Percentiles rank a stretch among this genome's conserved stretches.
Conservation (phyloP, 2,888 invertebrate genomes). For the Watsonalla binaria region DNA sequence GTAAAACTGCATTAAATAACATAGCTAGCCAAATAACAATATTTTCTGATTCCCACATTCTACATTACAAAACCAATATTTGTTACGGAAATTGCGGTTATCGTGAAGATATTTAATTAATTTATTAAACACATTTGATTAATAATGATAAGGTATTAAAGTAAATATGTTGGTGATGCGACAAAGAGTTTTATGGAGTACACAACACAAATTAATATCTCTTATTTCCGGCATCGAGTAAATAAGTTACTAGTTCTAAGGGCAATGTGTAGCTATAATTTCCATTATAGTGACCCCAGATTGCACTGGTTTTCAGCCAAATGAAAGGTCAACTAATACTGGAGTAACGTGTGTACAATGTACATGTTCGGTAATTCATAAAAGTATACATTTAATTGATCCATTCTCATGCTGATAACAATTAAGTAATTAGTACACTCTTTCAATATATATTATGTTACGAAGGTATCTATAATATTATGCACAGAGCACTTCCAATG, state of each 20-base stretch:
- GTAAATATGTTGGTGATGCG: not conserved
- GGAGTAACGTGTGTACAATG: no score
- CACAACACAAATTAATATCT: not conserved
- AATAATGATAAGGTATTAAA: not conserved
- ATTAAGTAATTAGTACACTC: no score
- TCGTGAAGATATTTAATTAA: slow-evolving; percentile 15
- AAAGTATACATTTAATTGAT: not conserved
- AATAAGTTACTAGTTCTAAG: not conserved
- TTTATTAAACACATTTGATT: slow-evolving; percentile 5
- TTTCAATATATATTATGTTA: no score
- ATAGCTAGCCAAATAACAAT: slow-evolving; percentile 18
- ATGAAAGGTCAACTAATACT: no score
- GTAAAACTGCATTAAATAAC: no score
- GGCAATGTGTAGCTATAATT: not conserved
- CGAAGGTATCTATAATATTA: no score
- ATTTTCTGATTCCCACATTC: slow-evolving; percentile 52
- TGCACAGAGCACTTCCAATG: no score
- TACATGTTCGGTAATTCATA: no score
- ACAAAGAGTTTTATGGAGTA: not conserved
- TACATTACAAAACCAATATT: slow-evolving; percentile 45
- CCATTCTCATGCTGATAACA: no score
- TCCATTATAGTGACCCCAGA: not conserved
- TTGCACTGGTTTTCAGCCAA: no score
- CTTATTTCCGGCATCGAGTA: not conserved
- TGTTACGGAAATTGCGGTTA: slow-evolving; percentile 40